Percentiles rank a stretch among this genome's conserved stretches.
Evolutionary conservation across 2,888 invertebrate species (phyloP).

Genomic region (Stomorhina lunata): DNA sequence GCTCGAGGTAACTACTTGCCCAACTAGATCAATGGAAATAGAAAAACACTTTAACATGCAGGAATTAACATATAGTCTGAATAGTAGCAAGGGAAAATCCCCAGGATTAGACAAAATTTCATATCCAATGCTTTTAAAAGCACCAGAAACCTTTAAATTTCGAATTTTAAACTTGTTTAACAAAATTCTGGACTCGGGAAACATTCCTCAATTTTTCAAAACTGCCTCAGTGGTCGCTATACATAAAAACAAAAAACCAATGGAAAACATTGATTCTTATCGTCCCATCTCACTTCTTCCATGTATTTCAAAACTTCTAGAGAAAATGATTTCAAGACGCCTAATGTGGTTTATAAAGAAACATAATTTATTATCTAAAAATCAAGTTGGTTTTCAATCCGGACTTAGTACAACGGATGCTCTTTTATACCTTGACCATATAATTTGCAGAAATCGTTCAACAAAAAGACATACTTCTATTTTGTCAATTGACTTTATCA

Average conservation of each 20-base stretch:
- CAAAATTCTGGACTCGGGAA: neutral
- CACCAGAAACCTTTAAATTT: neutral
- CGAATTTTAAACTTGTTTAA: neutral
- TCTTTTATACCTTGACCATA: no score
- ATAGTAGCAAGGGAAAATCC: neutral
- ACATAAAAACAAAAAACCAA: neutral
- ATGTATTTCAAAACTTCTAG: neutral
- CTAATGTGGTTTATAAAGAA: no score
- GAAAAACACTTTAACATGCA: no score
- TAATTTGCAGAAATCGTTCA: no score
- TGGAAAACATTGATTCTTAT: neutral
- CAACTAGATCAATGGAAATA: no score
- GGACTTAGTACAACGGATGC: no score
- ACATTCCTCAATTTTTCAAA: conserved; percentile 1
- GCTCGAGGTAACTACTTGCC: neutral
- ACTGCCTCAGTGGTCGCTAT: neutral
- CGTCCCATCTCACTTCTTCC: neutral
- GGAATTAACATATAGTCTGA: no score
- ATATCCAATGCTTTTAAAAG: neutral
- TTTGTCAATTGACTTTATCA: no score
- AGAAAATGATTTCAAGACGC: no score
- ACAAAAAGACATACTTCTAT: no score
- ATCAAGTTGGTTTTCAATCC: no score
- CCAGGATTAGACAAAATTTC: conserved; percentile 20
- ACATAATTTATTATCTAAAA: no score